phyloP scores from a whole-genome alignment of 1,140 invertebrate species.

The Eriocheir sinensis region DNA sequence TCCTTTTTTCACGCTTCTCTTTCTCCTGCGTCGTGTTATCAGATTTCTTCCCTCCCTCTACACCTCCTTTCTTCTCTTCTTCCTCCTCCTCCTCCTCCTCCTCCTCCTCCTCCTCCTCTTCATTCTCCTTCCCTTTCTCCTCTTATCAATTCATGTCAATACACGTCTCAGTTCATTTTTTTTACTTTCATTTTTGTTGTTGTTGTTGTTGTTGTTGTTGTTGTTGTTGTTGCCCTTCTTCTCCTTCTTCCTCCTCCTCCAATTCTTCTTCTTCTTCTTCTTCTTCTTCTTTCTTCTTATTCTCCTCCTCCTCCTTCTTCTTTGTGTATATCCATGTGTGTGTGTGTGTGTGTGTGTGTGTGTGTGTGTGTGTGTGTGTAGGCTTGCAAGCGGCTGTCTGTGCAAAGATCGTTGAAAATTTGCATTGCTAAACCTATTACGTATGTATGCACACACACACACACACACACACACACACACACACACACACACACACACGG shows the following conservation, averaged over 20 bases:
- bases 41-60: neutral
- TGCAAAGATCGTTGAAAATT: too few species aligned
- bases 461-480: neutral
- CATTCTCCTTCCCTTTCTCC: neutral
- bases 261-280: neutral
- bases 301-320: too few species aligned
- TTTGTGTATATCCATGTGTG: too few species aligned
- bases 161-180: too few species aligned
- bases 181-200: too few species aligned
- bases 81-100: neutral
- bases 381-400: too few species aligned
- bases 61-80: neutral
- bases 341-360: too few species aligned
- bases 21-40: neutral
- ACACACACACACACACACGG: neutral
- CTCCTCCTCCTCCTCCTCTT: neutral
- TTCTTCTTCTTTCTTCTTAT: neutral
- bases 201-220: too few species aligned
- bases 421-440: neutral
- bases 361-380: too few species aligned
- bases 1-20: neutral
- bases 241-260: neutral
- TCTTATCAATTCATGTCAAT: too few species aligned
- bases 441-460: slow-evolving; percentile 9
- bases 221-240: too few species aligned